phyloP scores from a whole-genome alignment of 2,888 invertebrate genomes.

The Lamellibrachia satsuma region DNA sequence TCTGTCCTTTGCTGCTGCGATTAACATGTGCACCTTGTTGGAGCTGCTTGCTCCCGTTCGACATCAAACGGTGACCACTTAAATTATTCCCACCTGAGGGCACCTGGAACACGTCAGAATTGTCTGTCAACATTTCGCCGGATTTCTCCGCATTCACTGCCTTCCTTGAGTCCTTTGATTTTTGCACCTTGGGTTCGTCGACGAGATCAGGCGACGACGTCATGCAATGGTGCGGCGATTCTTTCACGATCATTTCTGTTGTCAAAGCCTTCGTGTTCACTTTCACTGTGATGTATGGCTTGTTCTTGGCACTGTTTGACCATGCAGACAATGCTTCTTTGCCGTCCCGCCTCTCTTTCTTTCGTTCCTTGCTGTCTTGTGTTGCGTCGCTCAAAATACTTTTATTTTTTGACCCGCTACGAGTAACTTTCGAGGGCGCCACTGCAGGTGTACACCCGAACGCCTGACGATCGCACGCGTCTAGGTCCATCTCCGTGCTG shows the following conservation, averaged over 20 bases:
- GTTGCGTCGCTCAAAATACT: neutral
- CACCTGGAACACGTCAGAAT: neutral
- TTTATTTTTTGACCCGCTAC: neutral
- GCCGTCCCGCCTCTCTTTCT: conserved; percentile 18
- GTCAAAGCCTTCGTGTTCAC: conserved; percentile 33
- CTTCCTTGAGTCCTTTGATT: conserved; percentile 14
- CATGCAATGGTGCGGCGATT: conserved; percentile 14
- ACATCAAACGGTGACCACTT: neutral
- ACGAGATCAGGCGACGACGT: conserved; percentile 19
- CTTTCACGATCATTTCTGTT: conserved; percentile 26
- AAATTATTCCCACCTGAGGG: neutral
- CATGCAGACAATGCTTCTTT: neutral
- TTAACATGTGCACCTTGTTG: neutral
- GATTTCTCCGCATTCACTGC: neutral
- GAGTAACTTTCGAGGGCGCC: neutral
- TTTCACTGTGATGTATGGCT: conserved; percentile 35
- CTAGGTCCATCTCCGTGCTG: neutral
- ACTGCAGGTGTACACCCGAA: neutral
- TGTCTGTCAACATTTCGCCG: neutral
- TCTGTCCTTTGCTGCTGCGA: conserved; percentile 22
- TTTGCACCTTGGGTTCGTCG: neutral
- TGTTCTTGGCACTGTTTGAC: conserved; percentile 20
- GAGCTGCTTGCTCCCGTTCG: conserved; percentile 1
- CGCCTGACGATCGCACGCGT: neutral
- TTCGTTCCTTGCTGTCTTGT: conserved; percentile 27